These are phyloP conservation scores for Boloria selene DNA, from an alignment of 2,888 invertebrate species.

Conservation along the genomic window DNA sequence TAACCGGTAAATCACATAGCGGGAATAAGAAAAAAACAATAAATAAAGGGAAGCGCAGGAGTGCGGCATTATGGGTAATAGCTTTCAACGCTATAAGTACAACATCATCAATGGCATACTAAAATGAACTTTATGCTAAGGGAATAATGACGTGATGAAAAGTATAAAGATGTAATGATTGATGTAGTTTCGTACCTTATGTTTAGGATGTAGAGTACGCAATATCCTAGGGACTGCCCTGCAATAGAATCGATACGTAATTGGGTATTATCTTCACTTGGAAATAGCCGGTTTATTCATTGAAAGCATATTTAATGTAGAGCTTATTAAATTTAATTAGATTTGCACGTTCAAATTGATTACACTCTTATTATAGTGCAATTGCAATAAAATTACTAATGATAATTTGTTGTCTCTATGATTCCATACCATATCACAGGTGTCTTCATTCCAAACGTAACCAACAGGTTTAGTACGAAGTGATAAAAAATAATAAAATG, in stretches of 20 bases:
- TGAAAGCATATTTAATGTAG: background rate
- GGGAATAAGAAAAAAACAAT: slow-evolving; percentile 45
- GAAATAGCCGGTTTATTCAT: background rate
- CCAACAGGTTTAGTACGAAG: slow-evolving; percentile 35
- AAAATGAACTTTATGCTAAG: slow-evolving; percentile 21
- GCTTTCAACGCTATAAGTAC: slow-evolving; percentile 31
- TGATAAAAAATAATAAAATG: slow-evolving; percentile 58
- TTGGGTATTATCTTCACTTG: background rate
- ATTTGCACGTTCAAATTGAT: too few species aligned
- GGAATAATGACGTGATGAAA: slow-evolving; percentile 7
- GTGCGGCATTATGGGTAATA: slow-evolving; percentile 41
- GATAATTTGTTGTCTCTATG: slow-evolving; percentile 31
- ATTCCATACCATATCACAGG: slow-evolving; percentile 30
- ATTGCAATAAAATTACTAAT: slow-evolving; percentile 14
- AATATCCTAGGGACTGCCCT: slow-evolving; percentile 7
- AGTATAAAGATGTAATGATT: slow-evolving; percentile 4
- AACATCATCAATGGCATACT: background rate
- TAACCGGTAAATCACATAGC: slow-evolving; percentile 57
- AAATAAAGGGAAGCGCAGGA: slow-evolving; percentile 45
- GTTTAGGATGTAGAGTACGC: slow-evolving; percentile 3
- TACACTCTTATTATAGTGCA: background rate
- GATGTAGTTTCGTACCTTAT: background rate
- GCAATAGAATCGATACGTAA: slow-evolving; percentile 2
- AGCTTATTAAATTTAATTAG: too few species aligned
- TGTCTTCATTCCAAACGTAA: slow-evolving; percentile 36